Base-by-base conservation (phyloP, 2,888 invertebrate species). In the Coleophora deauratella region DNA sequence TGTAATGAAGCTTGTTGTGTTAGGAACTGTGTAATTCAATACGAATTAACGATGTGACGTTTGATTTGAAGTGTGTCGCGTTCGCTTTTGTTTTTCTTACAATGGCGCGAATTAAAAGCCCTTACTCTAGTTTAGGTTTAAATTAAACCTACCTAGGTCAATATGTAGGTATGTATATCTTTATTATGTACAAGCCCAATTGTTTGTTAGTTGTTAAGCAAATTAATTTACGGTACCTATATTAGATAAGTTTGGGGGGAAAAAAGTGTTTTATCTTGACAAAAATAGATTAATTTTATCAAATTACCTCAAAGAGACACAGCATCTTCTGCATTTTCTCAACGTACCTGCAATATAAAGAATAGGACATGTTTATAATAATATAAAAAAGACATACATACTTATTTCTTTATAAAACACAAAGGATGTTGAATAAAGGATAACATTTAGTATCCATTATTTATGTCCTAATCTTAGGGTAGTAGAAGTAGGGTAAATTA, bases 21-120 rank as follows among this genome's bases (percentile, higher is more conserved):
- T 71, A 59, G 59, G 62, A 66, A 63, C 59, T 57, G 61, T 62
- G 85, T 75, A 84, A 85, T 72, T 80, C 81, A 80, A 85, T 85
- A 84, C 66, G 81, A 79, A 84, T 85, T 84, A 84, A 78, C 74
- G 75, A 75, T 64, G 64, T 55, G 55, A 59, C 51, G 52, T 63
- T 66, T 72, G 71, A 78, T 66, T 69, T 66, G 65, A 53, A 40
- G 42, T 59, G 44, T 27, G 36, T 40, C 40, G 45, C 40, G 37
- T 38, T 15, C 21, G 28, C 40, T 33, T 35, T 42, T 43, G 41
- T 44, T 40, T 44, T 44, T 33, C 21, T 37, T 30, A 37, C 13
- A n/a, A 11, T 30, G 21, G 21, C 3, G 21, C 3, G 21, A 21
- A 21, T 21, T 21, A 21, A 21, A 21, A 21, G 21, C 31, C 31